Evolutionary conservation across 2,113 vertebrate genomes (phyloP).

Genomic region (Passerina amoena): DNA sequence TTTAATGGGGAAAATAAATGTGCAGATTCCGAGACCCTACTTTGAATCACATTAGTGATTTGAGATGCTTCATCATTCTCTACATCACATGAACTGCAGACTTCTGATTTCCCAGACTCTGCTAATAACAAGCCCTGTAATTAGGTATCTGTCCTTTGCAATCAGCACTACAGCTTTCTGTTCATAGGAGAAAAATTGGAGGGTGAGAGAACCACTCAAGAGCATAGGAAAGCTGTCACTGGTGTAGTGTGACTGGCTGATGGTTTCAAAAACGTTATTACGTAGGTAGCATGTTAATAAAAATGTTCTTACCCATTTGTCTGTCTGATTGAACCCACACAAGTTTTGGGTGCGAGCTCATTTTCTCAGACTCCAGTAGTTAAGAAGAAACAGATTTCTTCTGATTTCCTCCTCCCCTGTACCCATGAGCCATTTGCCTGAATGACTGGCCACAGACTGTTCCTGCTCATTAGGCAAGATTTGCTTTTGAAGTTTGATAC

Average conservation of each 20-base stretch:
- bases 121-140: slow-evolving; percentile 37
- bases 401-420: neutral
- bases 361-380: neutral
- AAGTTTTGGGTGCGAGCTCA: neutral
- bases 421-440: neutral
- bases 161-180: neutral
- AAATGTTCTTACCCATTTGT: neutral
- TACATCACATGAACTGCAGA: neutral
- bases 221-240: slow-evolving; percentile 10
- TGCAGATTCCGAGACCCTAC: neutral
- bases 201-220: neutral
- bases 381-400: neutral
- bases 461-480: neutral
- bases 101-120: slow-evolving; percentile 33
- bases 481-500: neutral
- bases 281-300: neutral
- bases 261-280: neutral
- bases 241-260: neutral
- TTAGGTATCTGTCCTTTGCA: slow-evolving; percentile 29
- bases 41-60: slow-evolving; percentile 45
- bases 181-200: neutral
- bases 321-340: neutral
- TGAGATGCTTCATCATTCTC: slow-evolving; percentile 28
- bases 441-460: neutral
- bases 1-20: neutral